These are phyloP conservation scores for Scolanthus callimorphus DNA, from an alignment of 92 coral and sea anemone genomes.

Conservation along the genomic window DNA sequence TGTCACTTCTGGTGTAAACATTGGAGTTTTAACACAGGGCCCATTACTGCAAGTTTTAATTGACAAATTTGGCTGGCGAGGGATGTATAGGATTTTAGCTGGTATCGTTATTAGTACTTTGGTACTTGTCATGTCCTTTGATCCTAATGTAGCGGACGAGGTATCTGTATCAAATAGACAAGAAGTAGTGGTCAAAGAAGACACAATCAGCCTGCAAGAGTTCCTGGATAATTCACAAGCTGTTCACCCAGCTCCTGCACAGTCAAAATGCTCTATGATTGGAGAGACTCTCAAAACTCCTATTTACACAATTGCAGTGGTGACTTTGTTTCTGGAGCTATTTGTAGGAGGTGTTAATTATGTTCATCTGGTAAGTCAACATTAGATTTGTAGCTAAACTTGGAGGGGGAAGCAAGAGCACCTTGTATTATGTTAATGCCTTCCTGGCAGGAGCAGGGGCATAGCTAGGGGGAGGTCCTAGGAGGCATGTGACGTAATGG, in stretches of 20 bases:
- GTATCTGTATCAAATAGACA: background rate
- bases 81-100: slow-evolving; percentile 29
- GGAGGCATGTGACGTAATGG: too few relatives aligned
- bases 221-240: too few relatives aligned
- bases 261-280: background rate
- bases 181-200: background rate
- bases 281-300: background rate
- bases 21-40: background rate
- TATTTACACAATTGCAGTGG: background rate
- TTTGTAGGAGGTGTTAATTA: slow-evolving; percentile 4
- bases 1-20: background rate
- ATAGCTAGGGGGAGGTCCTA: too few relatives aligned
- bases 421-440: too few relatives aligned
- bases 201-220: too few relatives aligned
- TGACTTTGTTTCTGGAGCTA: slow-evolving; percentile 5
- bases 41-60: background rate
- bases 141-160: slow-evolving; percentile 18
- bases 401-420: too few relatives aligned
- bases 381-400: background rate
- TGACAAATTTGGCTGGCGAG: slow-evolving; percentile 1
- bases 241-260: too few relatives aligned
- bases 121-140: slow-evolving; percentile 17
- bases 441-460: too few relatives aligned
- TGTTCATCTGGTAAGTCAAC: slow-evolving; percentile 17
- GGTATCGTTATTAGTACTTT: slow-evolving; percentile 1